Conservation (phyloP, 64 coral and sea anemone genomes). For the Porites lutea region DNA sequence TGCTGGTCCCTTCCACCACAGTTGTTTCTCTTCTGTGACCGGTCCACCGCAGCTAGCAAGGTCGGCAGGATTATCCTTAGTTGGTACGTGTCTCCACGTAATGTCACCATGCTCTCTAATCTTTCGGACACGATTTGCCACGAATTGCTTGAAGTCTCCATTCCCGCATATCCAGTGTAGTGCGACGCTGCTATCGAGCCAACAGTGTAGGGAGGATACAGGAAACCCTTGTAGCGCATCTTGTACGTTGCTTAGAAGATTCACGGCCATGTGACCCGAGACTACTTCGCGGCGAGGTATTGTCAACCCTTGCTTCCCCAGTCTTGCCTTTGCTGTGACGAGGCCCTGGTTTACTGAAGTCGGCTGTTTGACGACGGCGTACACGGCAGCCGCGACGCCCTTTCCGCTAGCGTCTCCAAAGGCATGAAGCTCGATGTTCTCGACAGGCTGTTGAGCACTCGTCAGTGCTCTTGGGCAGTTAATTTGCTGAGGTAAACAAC, state of each 20-base stretch:
- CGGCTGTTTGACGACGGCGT: neutral
- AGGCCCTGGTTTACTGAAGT: slow-evolving; percentile 33
- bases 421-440: slow-evolving; percentile 1
- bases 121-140: slow-evolving; percentile 30
- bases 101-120: slow-evolving; percentile 27
- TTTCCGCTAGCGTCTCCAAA: too few species aligned
- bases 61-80: slow-evolving; percentile 40
- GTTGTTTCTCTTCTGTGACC: neutral
- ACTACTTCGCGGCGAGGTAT: slow-evolving; percentile 7
- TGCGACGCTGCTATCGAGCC: slow-evolving; percentile 51
- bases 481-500: slow-evolving; percentile 25
- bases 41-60: slow-evolving; percentile 28
- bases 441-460: slow-evolving; percentile 16
- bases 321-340: slow-evolving; percentile 31
- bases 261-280: slow-evolving; percentile 2
- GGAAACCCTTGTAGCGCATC: slow-evolving; percentile 5
- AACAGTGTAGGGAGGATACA: neutral
- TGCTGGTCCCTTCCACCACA: neutral
- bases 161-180: slow-evolving; percentile 57
- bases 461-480: slow-evolving; percentile 14
- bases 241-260: neutral
- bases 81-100: slow-evolving; percentile 33
- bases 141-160: slow-evolving; percentile 35
- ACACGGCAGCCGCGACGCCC: too few species aligned
- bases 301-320: slow-evolving; percentile 1